These are phyloP conservation scores for Lepus timidus DNA, from an alignment of 2,113 vertebrate genomes.

Conservation along the genomic window DNA sequence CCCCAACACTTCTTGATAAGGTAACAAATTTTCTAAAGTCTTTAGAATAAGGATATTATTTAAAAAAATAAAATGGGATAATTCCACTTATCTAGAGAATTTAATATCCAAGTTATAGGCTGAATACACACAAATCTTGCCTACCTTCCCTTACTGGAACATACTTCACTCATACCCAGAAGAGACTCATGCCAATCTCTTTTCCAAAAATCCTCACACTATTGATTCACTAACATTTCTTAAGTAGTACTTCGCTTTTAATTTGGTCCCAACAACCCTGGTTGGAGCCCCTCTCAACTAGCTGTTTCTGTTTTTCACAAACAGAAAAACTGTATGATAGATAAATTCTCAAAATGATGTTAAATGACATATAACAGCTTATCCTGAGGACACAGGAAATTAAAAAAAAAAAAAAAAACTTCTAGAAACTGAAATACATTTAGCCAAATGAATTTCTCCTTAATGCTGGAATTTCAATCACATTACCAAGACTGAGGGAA, in stretches of 20 bases:
- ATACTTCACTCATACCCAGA: background rate
- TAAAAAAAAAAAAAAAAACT: background rate
- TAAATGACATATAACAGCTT: background rate
- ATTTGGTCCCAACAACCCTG: background rate
- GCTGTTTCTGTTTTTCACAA: background rate
- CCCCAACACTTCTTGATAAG: background rate
- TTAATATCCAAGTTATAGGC: background rate
- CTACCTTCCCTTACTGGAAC: background rate
- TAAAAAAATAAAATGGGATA: background rate
- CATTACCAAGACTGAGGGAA: slow-evolving; percentile 20
- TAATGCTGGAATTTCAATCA: slow-evolving; percentile 39
- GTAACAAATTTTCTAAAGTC: background rate
- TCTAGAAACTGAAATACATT: slow-evolving; percentile 15
- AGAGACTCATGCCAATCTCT: background rate
- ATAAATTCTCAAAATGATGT: background rate
- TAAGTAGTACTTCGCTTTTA: background rate
- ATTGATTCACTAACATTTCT: background rate
- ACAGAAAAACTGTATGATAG: background rate
- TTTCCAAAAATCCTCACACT: background rate
- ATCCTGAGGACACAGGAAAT: background rate
- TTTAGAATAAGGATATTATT: slow-evolving; percentile 1
- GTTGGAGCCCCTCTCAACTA: background rate
- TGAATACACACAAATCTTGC: background rate
- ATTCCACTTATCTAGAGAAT: background rate
- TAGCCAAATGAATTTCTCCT: slow-evolving; percentile 21